Percentiles rank a stretch among this genome's conserved stretches.
These are phyloP conservation scores for Spodoptera frugiperda DNA, from an alignment of 1,140 invertebrate genomes.

Conservation along the genomic window DNA sequence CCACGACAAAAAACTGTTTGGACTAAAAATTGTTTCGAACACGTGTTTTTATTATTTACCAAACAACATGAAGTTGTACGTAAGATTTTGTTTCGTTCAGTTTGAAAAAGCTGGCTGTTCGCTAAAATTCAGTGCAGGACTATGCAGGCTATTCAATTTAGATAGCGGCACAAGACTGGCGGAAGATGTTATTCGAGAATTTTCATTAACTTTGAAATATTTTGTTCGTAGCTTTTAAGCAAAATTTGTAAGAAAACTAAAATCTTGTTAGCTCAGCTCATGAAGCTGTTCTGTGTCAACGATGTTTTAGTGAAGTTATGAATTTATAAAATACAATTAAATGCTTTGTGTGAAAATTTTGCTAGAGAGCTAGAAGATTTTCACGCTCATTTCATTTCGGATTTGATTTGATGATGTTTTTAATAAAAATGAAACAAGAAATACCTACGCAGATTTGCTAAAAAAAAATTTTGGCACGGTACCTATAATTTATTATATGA, in stretches of 20 bases:
- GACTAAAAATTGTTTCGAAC: no score
- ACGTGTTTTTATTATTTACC: neutral
- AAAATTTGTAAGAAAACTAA: slow-evolving; percentile 39
- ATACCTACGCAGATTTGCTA: no score
- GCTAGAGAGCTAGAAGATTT: neutral
- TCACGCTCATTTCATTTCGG: neutral
- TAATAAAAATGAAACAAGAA: no score
- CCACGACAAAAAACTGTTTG: no score
- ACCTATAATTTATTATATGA: no score
- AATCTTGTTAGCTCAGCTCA: slow-evolving; percentile 28
- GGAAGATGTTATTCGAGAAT: slow-evolving; percentile 41
- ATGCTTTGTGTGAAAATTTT: neutral
- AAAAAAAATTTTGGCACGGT: no score
- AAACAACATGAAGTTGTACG: neutral
- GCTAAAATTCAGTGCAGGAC: slow-evolving; percentile 13
- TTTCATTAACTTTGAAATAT: slow-evolving; percentile 46
- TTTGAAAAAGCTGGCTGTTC: slow-evolving; percentile 1
- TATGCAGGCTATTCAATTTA: slow-evolving; percentile 43
- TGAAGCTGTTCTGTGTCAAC: slow-evolving; percentile 24
- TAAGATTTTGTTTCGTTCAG: slow-evolving; percentile 9
- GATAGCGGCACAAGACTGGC: slow-evolving; percentile 18
- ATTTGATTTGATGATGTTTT: no score
- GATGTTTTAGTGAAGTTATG: neutral
- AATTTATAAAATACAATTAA: slow-evolving; percentile 34
- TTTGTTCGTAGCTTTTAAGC: slow-evolving; percentile 36